These are phyloP conservation scores for Hemithea aestivaria DNA, from an alignment of 2,888 invertebrate species.

Conservation along the genomic window DNA sequence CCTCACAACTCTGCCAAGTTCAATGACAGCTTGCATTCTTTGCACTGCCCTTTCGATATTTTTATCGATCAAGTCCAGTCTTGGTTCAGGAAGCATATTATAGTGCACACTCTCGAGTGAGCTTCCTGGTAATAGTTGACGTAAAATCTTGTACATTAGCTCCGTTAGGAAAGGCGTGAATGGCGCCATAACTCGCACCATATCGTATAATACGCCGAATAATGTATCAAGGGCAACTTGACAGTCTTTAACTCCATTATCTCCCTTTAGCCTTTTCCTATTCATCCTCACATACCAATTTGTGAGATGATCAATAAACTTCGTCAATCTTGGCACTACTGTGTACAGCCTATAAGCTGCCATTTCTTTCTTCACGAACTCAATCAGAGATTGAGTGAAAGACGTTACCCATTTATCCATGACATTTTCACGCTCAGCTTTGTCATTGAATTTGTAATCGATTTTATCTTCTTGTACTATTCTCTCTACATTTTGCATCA, in stretches of 20 bases:
- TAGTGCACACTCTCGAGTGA: conserved; percentile 92
- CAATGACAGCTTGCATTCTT: conserved; percentile 96
- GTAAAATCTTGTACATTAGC: conserved; percentile 94
- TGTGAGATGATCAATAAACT: conserved; percentile 98
- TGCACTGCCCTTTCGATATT: conserved; percentile 94
- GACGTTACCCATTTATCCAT: conserved; percentile 99
- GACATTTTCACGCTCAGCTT: conserved; percentile 82
- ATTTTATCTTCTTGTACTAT: conserved; percentile 84
- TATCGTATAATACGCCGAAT: conserved; percentile 91
- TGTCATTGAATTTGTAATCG: conserved; percentile 78
- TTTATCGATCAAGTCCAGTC: conserved; percentile 85
- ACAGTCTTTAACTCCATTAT: conserved; percentile 89
- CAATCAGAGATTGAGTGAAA: conserved; percentile 94
- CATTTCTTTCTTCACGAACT: conserved; percentile 96
- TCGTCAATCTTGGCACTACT: conserved; percentile 94
- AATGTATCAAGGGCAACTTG: conserved; percentile 91
- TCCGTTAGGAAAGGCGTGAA: conserved; percentile 98
- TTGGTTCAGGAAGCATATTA: conserved; percentile 90
- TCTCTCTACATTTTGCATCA: conserved; percentile 94
- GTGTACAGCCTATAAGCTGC: conserved; percentile 95
- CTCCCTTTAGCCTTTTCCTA: conserved; percentile 95
- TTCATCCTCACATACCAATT: conserved; percentile 99
- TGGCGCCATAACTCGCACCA: conserved; percentile 96
- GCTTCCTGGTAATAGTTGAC: conserved; percentile 79
- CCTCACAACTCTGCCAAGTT: conserved; percentile 93